Base-by-base conservation (phyloP, 2,797 vertebrate species). In the Megalops cyprinoides region DNA sequence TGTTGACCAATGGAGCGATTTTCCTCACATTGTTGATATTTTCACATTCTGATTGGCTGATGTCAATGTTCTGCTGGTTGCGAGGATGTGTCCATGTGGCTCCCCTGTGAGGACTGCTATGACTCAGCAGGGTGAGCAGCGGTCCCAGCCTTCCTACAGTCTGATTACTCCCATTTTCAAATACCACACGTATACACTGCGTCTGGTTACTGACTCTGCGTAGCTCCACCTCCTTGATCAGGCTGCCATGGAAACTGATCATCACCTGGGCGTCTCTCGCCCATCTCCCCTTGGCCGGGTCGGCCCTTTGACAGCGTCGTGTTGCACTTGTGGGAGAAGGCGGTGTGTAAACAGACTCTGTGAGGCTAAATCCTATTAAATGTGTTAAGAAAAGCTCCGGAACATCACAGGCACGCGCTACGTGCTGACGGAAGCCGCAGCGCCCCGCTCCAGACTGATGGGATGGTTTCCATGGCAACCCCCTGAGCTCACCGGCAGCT, bases 211-310 rank as follows among this genome's bases (percentile, higher is more conserved):
- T 58, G n/a, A 51, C 25, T 77, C 69, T 78, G 49, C 77, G 37
- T 34, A 25, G 37, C 62, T 76, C 55, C 55, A 60, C 76, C 55
- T 42, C 42, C 28, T 25, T 7, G 25, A 55, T 34, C 7, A 37
- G 49, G 55, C 71, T 79, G n/a, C 81, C 75, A 82, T 76, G 77
- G 81, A 65, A 74, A 82, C 77, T n/a, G 60, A 42, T 28, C 37
- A 23, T 58, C 67, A 60, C 15, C 51, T 12, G 46, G 31, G 58
- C 0, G 31, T n/a, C 75, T 28, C 55, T 74, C 37, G 7, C 81
- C 20, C 49, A 18, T 67, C 49, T 81, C 62, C 49, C 37, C 14
- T 28, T 28, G 65, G 80, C 51, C 56, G 37, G 34, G 25, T 37
- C 25, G 42, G 71, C 39, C 51, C 53, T 48, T 77, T 78, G 65